Evolutionary conservation across 2,113 vertebrate species (phyloP), one percentile per base, ranked within the genome.

Genomic region (Salvelinus namaycush): DNA sequence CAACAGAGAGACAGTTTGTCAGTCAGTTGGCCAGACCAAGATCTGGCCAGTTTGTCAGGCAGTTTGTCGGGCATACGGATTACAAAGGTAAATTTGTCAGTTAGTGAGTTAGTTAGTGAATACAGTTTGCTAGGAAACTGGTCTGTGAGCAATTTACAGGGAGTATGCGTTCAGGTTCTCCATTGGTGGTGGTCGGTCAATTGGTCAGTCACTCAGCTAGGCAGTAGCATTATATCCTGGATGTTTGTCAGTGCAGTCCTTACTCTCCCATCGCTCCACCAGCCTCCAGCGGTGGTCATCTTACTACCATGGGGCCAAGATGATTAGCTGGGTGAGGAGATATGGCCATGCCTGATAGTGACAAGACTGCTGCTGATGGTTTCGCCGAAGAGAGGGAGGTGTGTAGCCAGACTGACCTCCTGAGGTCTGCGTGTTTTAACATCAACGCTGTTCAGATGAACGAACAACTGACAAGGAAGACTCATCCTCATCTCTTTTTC

Each of bases 271-370:
- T 54, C 51, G 9, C 39, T 54, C 16, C 5, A 16, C 16, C 51
- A 13, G 16, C 51, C 51, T 54, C 12, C 51, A 54, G 16, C 1
- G 51, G 51, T 18, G 5, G 16, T 54, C 16, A 54, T 54, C 51
- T 18, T 54, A 16, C 51, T 54, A 54, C 51, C 51, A 73, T 66
- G 74, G 31, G 48, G 22, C 48, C 22, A 49, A 75, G 54, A 81
- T 84, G 74, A 83, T 57, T 70, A 44, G 48, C 72, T 76, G 75
- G 70, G 27, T 72, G 49, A 27, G 49, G 74, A 76, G 69, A 54
- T 49, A 84, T 82, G 79, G 74, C 73, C 57, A 79, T 73, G 31
- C 66, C 66, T n/a, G 75, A 78, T 54, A 22, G 34, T 70, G 27
- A 27, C 22, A 39, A 14, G 13, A 44, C 62, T 44, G 62, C 48